Evolutionary conservation across 2,113 vertebrate species (phyloP).

Genomic region (Lophura nycthemera): DNA sequence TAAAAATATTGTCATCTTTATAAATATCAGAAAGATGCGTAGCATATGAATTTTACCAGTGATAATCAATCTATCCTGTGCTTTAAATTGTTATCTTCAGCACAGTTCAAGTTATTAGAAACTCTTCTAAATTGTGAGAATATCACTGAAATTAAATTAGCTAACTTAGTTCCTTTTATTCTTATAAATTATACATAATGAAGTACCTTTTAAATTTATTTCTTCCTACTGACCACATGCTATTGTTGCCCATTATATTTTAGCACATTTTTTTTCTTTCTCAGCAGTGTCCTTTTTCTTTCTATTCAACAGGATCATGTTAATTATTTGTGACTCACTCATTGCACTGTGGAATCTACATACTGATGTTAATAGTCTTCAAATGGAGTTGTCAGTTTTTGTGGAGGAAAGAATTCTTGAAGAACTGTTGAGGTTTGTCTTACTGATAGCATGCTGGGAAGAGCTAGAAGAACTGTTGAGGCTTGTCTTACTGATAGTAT

Average conservation of each 20-base stretch:
- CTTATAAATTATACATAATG: background rate
- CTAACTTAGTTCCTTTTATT: background rate
- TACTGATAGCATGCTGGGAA: background rate
- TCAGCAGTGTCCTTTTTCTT: background rate
- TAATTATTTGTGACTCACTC: background rate
- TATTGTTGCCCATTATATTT: background rate
- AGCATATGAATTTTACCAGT: background rate
- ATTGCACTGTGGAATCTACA: background rate
- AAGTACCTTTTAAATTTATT: background rate
- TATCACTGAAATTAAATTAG: background rate
- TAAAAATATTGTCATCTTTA: background rate
- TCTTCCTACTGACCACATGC: background rate
- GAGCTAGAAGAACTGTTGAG: background rate
- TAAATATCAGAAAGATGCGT: background rate
- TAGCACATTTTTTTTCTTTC: background rate
- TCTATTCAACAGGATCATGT: background rate
- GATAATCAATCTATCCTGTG: background rate
- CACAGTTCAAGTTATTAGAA: background rate
- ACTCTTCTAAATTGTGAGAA: background rate
- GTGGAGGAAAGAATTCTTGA: background rate
- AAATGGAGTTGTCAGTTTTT: background rate
- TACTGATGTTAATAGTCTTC: background rate
- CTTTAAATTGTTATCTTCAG: background rate
- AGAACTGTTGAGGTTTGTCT: background rate
- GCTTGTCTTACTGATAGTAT: background rate